These are phyloP conservation scores for Jaculus jaculus DNA, from an alignment of 2,113 vertebrate species.

Conservation along the genomic window DNA sequence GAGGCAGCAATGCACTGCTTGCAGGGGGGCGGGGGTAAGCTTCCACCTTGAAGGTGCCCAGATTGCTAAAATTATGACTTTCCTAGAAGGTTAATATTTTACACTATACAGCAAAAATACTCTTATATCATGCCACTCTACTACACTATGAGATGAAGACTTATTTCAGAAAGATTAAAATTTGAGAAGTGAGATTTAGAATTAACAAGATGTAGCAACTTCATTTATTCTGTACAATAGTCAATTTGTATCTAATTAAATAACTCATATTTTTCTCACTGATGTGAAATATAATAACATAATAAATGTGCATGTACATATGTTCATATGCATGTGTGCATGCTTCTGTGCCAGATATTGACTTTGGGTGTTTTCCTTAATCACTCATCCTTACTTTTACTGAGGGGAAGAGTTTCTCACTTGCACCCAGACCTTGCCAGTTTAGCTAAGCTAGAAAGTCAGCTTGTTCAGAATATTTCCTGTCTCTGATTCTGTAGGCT, in stretches of 20 bases:
- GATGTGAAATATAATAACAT: neutral
- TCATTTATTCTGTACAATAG: neutral
- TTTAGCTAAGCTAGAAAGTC: no score
- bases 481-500: no score
- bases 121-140: neutral
- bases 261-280: neutral
- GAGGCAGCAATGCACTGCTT: neutral
- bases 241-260: neutral
- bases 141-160: neutral
- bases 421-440: no score
- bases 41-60: neutral
- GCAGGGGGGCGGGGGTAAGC: neutral
- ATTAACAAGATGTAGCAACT: neutral
- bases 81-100: neutral
- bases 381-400: no score
- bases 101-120: neutral
- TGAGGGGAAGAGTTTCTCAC: no score
- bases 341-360: no score
- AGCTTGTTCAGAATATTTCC: no score
- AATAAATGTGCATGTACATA: neutral
- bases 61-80: neutral
- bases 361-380: no score
- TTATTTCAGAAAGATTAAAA: neutral
- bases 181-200: neutral
- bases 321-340: no score